Evolutionary conservation across 2,888 invertebrate species (phyloP), one percentile per base, ranked within the genome.

Genomic region (Cordylochernes scorpioides): DNA sequence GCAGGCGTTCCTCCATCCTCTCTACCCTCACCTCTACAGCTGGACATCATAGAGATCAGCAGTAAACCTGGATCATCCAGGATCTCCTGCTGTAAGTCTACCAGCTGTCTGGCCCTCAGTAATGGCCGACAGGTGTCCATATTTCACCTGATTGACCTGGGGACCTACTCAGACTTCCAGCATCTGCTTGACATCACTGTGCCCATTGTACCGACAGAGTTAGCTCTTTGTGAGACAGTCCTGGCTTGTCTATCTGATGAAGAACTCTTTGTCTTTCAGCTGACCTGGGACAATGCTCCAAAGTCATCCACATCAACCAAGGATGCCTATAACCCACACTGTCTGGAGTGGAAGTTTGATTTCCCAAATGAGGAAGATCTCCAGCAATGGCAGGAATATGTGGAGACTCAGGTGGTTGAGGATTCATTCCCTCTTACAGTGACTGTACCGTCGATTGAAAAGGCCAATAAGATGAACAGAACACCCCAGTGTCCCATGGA

Each of bases 191-290:
- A 63, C 25, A 52, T 73, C 2, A 64, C 65, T 40, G 52, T 71
- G 27, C 60, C 62, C 32, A 70, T 71, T 46, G 46, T 54, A 12
- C 67, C 48, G 12, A 49, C 54, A 3, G 57, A 61, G 31, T 52
- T 71, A 27, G 57, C 59, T 18, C 52, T 71, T 25, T 62, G 64
- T 17, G 71, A 72, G 46, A 68, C 71, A 49, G 65, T 67, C 34
- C 55, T 71, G 14, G 63, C 65, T 1, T 63, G 65, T 33, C 58
- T 65, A 49, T 65, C 65, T 39, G 53, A 57, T 29, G 60, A 62
- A 17, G 61, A 60, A 42, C 60, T 68, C 31, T 64, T 66, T 39
- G 59, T 68, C n/a, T 66, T 68, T 42, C 60, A 61, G 45, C 54
- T 65, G 22, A 27, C 27, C 14, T 24, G 21, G 12, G 32, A 30